Conservation (phyloP, 2,113 vertebrate genomes). For the Cyprinus carpio region DNA sequence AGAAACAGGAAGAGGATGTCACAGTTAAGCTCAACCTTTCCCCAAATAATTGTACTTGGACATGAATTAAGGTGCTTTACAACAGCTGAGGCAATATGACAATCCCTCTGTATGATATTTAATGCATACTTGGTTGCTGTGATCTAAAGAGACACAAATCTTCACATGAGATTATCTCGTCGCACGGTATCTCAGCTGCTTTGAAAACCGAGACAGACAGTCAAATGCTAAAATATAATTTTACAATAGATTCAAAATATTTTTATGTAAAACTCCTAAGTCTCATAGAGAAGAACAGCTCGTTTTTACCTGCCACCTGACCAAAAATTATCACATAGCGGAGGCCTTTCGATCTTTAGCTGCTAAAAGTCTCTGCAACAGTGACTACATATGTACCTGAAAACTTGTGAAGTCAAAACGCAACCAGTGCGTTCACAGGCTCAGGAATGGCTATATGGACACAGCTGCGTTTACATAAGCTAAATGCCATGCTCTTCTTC, state of each 20-base stretch:
- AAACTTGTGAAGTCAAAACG: conserved; percentile 25
- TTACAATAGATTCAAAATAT: neutral
- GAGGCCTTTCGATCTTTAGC: neutral
- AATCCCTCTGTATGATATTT: conserved; percentile 11
- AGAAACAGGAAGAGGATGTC: neutral
- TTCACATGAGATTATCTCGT: neutral
- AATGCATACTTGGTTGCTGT: neutral
- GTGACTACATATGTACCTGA: conserved; percentile 26
- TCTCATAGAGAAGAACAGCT: neutral
- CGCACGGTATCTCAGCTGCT: neutral
- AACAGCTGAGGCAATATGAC: neutral
- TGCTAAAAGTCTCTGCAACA: conserved; percentile 11
- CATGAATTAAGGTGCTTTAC: neutral
- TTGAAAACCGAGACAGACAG: neutral
- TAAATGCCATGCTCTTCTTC: conserved; percentile 22
- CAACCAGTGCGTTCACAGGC: conserved; percentile 1
- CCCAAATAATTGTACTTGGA: neutral
- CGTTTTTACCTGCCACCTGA: neutral
- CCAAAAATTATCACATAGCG: neutral
- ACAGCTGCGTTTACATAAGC: conserved; percentile 46
- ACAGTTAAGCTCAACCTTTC: neutral
- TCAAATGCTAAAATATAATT: neutral
- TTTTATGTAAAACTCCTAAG: neutral
- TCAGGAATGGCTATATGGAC: conserved; percentile 4
- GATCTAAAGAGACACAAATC: conserved; percentile 2